Evolutionary conservation across 2,888 invertebrate genomes (phyloP), one percentile per base, ranked within the genome.

Genomic region (Tiphia femorata): DNA sequence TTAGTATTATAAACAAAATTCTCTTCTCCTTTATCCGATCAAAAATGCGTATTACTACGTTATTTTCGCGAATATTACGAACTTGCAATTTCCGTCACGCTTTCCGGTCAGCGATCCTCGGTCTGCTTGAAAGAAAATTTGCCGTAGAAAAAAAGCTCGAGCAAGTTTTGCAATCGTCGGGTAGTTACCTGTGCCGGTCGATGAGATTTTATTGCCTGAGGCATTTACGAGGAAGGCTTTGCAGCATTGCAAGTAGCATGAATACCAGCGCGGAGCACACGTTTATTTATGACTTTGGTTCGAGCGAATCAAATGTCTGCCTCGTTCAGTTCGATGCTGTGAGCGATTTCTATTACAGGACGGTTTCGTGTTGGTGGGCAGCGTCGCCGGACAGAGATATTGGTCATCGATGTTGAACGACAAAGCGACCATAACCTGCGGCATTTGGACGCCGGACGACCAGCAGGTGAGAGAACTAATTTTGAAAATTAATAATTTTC

Each of bases 361-460:
- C 86, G 98, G 98, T 12, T 99, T 99, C 84, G 98, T 99, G 6
- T 85, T 99, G 71, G 98, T 99, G 33, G 98, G 97, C 0, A 97
- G 97, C 1, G 98, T 97, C 61, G 96, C 96, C 1, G 98, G 98
- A 0, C 98, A 98, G 84, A 88, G 98, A 6, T 97, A 97, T 85
- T 98, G 98, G 98, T 98, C 98, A 0, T 96, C 96, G 41, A 96
- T 97, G 95, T 85, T 98, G 62, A 96, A 97, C 75, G 87, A 97
- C 67, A 96, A 97, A 80, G 93, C 95, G 14, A 92, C 93, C 51
- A 97, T 98, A 75, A 96, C 96, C 0, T 97, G 97, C 82, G 98
- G 98, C 35, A 94, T 96, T 77, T 99, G 98, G 98, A 96, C 97
- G 8, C 98, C 98, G 0, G 97, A 97, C 79, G 98, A 98, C 84